phyloP scores from a whole-genome alignment of 1,140 invertebrate species.

The Elymnias hypermnestra region DNA sequence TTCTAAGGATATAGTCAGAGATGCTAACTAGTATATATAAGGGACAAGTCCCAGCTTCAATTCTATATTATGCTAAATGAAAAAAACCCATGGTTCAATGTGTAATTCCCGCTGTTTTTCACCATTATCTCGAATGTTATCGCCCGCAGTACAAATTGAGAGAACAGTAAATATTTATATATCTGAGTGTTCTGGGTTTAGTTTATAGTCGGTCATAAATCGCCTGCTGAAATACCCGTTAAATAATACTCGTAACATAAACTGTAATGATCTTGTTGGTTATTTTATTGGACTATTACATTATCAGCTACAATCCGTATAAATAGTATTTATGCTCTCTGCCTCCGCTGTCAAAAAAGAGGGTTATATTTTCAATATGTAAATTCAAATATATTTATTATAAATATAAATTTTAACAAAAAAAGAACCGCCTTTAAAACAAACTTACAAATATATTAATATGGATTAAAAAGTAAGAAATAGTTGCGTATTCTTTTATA shows the following conservation, averaged over 20 bases:
- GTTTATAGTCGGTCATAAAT: constrained; percentile 20
- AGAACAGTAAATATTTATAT: constrained; percentile 18
- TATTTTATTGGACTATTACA: not conserved
- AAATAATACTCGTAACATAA: constrained; percentile 17
- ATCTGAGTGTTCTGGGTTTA: constrained; percentile 11
- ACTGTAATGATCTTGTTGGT: constrained; percentile 3
- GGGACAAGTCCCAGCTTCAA: too few relatives aligned
- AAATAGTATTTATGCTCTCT: not conserved
- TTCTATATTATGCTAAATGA: too few relatives aligned
- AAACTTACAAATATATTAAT: too few relatives aligned
- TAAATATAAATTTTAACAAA: too few relatives aligned
- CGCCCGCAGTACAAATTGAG: constrained; percentile 4
- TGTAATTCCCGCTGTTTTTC: not conserved
- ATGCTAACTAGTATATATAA: too few relatives aligned
- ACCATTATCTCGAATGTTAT: not conserved
- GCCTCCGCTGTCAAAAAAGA: not conserved
- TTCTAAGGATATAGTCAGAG: too few relatives aligned
- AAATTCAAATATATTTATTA: too few relatives aligned
- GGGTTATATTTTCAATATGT: not conserved
- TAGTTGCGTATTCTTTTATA: too few relatives aligned
- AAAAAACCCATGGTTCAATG: too few relatives aligned
- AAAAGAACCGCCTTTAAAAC: too few relatives aligned
- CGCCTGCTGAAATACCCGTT: constrained; percentile 11
- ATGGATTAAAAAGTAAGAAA: too few relatives aligned
- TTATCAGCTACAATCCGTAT: not conserved